phyloP scores from a whole-genome alignment of 1,140 invertebrate species.

The Heliconius melpomene region DNA sequence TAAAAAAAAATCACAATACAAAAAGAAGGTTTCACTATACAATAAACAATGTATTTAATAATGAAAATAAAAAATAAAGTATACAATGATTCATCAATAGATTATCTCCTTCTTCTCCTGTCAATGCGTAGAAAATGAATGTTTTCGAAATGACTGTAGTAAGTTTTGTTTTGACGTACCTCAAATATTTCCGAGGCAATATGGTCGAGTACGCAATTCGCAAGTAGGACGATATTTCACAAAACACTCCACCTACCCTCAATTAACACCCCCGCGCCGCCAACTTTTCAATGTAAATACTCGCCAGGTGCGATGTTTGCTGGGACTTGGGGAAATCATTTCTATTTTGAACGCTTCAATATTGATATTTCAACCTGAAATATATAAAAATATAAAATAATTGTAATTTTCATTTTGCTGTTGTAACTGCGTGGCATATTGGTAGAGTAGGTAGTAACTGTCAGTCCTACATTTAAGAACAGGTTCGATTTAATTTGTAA shows the following conservation, averaged over 20 bases:
- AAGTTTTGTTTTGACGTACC: neutral
- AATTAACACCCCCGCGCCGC: constrained; percentile 43
- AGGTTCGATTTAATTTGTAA: no score
- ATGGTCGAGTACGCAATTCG: constrained; percentile 30
- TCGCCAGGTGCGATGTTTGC: constrained; percentile 4
- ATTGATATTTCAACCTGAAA: neutral
- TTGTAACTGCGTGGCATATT: no score
- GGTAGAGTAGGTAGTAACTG: no score
- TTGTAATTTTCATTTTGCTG: neutral
- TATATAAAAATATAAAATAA: neutral
- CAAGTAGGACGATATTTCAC: constrained; percentile 49
- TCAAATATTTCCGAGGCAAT: constrained; percentile 33
- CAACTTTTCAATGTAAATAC: constrained; percentile 4
- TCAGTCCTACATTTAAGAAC: no score
- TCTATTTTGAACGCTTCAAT: neutral
- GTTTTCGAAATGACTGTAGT: neutral
- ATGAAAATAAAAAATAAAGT: no score
- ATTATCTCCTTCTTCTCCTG: no score
- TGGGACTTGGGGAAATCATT: constrained; percentile 5
- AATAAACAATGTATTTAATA: no score
- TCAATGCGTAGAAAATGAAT: no score
- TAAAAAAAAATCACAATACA: no score
- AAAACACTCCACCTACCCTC: constrained; percentile 47
- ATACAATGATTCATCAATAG: no score
- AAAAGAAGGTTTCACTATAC: no score